These are phyloP conservation scores for Elaeidobius kamerunicus DNA, from an alignment of 2,888 invertebrate species.

Conservation along the genomic window DNA sequence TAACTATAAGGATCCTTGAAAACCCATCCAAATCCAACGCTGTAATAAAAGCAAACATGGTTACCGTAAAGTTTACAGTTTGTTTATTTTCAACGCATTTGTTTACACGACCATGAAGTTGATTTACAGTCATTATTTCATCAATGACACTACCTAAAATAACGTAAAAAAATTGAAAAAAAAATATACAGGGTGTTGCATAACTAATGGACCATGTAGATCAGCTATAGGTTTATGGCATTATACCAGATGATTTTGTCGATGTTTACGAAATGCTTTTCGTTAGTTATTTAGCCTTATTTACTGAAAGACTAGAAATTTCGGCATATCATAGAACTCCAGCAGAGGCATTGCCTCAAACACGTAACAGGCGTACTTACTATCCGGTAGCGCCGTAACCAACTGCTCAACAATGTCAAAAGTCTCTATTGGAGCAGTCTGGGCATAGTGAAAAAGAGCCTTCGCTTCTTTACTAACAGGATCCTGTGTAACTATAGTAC, in stretches of 20 bases:
- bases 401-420: slow-evolving; percentile 43
- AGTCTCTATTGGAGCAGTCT: slow-evolving; percentile 45
- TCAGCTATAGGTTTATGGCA: no score
- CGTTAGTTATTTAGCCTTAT: no score
- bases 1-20: slow-evolving; percentile 32
- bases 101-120: slow-evolving; percentile 52
- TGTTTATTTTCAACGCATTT: slow-evolving; percentile 47
- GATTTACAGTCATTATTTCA: slow-evolving; percentile 58
- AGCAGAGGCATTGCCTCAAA: no score
- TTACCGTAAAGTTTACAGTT: slow-evolving; percentile 59
- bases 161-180: no score
- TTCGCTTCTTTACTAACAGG: slow-evolving; percentile 64
- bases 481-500: slow-evolving; percentile 70
- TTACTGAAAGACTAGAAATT: no score
- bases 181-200: no score
- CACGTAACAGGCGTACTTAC: no score
- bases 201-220: no score
- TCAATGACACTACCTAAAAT: slow-evolving; percentile 48
- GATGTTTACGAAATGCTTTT: no score
- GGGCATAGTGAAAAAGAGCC: slow-evolving; percentile 55
- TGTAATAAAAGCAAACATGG: slow-evolving; percentile 64
- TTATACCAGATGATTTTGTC: no score
- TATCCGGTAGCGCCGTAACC: slow-evolving; percentile 43
- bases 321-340: no score
- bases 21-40: slow-evolving; percentile 68